Evolutionary conservation across 2,797 vertebrate species (phyloP), one percentile per base, ranked within the genome.

Genomic region (Vultur gryphus): DNA sequence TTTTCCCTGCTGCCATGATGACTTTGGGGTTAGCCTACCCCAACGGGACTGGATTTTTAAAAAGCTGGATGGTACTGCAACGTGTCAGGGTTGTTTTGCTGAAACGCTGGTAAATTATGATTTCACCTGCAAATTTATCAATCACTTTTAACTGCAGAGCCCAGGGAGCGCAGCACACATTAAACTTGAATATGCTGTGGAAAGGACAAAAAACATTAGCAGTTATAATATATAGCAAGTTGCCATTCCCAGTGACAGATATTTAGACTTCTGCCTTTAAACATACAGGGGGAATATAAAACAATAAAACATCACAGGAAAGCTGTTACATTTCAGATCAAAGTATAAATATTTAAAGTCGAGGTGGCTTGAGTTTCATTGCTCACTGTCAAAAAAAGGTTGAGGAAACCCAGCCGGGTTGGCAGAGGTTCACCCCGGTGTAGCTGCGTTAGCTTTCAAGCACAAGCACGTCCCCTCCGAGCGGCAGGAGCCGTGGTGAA

Each of bases 321-420:
- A 77, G 76, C 80, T 84, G 66, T 88, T 83, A 69, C 12, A 4
- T 84, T 91, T 84, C 31, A 17, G 69, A 44, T 62, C 25, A 41
- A 62, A 92, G 64, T 31, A 86, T 88, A 93, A 95, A 86, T 90
- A 94, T 96, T 96, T 96, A 92, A 76, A 88, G 33, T 66, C 4
- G 25, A n/a, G 59, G 41, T 66, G 89, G 72, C 72, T 55, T 29
- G 65, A 59, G 28, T 83, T 84, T 83, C 58, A n/a, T 57, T 23
- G 58, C 79, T 90, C 41, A 1, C 84, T 86, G 84, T 92, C 76
- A 86, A 31, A 37, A 35, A 49, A 16, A 21, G 24, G 57, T 15
- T 83, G 55, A 82, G 72, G 62, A 19, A 64, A 46, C 11, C 33
- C 86, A 90, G 89, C 62, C 54, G 26, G 62, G 62, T 11, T 75